phyloP scores from a whole-genome alignment of 1,140 invertebrate species.

The Vanessa tameamea region DNA sequence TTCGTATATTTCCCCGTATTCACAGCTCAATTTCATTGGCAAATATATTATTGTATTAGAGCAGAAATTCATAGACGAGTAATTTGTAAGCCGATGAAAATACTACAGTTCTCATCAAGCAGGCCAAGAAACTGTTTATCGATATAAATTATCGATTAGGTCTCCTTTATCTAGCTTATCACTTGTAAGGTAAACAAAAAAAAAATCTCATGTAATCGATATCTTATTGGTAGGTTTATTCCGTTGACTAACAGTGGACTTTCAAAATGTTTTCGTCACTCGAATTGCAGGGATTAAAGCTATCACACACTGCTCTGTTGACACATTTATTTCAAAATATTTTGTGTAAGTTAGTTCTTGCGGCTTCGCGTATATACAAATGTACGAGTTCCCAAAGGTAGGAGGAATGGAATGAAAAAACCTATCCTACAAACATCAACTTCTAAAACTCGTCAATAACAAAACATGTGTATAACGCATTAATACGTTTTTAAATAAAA shows the following conservation, averaged over 20 bases:
- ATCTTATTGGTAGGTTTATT: slow-evolving; percentile 37
- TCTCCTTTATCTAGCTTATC: slow-evolving; percentile 53
- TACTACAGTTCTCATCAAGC: slow-evolving; percentile 21
- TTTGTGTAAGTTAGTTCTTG: not conserved
- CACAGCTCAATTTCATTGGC: slow-evolving; percentile 61
- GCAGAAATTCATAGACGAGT: slow-evolving; percentile 35
- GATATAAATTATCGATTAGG: slow-evolving; percentile 51
- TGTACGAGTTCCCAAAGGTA: too few relatives aligned
- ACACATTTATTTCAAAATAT: slow-evolving; percentile 10
- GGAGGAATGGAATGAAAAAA: too few relatives aligned
- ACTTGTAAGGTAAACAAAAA: slow-evolving; percentile 52
- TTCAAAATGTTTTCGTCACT: slow-evolving; percentile 18
- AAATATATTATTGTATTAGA: slow-evolving; percentile 18
- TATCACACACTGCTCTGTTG: slow-evolving; percentile 9
- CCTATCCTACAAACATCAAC: too few relatives aligned
- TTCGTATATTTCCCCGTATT: slow-evolving; percentile 65
- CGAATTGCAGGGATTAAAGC: slow-evolving; percentile 3
- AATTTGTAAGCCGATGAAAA: slow-evolving; percentile 9
- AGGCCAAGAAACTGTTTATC: slow-evolving; percentile 44
- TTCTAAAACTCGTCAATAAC: too few relatives aligned
- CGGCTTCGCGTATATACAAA: not conserved
- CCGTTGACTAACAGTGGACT: slow-evolving; percentile 19
- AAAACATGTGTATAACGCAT: too few relatives aligned
- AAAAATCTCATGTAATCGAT: slow-evolving; percentile 43
- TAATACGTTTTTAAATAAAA: too few relatives aligned